phyloP scores from a whole-genome alignment of 2,888 invertebrate species.

The Drosophila borealis region DNA sequence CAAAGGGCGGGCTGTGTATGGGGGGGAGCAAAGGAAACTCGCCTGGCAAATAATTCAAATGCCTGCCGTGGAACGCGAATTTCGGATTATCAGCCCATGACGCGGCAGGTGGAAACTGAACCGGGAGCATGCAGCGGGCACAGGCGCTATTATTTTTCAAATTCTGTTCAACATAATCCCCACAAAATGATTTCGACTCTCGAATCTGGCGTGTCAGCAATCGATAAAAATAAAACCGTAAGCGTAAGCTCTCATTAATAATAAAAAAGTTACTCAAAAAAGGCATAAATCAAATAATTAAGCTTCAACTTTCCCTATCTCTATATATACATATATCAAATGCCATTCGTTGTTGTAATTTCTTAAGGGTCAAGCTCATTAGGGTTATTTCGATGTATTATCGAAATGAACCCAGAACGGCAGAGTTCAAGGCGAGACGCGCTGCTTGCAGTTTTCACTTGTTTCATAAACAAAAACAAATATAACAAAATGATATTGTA shows the following conservation, averaged over 20 bases:
- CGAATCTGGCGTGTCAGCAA: conserved; percentile 38
- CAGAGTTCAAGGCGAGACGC: conserved; percentile 13
- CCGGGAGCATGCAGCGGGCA: background rate
- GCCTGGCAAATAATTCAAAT: conserved; percentile 40
- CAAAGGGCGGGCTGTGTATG: conserved; percentile 1
- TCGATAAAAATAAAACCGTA: conserved; percentile 31
- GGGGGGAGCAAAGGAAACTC: background rate
- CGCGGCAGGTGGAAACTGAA: conserved; percentile 32
- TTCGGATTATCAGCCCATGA: conserved; percentile 51
- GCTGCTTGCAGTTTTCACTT: conserved; percentile 9
- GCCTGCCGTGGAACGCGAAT: conserved; percentile 39
- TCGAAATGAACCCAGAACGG: background rate
- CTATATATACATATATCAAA: background rate
- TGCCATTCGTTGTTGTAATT: background rate
- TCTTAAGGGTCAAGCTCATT: background rate
- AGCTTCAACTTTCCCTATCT: no score
- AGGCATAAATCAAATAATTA: background rate
- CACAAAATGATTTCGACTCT: conserved; percentile 25
- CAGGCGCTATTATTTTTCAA: conserved; percentile 24
- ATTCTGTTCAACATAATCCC: conserved; percentile 25
- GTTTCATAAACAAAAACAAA: conserved; percentile 10
- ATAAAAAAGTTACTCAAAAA: background rate
- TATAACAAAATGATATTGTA: conserved; percentile 12
- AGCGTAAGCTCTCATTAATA: conserved; percentile 20
- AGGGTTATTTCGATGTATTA: background rate